Percentiles rank a stretch among this genome's conserved stretches.
These are phyloP conservation scores for Paramormyrops hopkinsi DNA, from an alignment of 2,797 vertebrate species.

Conservation along the genomic window DNA sequence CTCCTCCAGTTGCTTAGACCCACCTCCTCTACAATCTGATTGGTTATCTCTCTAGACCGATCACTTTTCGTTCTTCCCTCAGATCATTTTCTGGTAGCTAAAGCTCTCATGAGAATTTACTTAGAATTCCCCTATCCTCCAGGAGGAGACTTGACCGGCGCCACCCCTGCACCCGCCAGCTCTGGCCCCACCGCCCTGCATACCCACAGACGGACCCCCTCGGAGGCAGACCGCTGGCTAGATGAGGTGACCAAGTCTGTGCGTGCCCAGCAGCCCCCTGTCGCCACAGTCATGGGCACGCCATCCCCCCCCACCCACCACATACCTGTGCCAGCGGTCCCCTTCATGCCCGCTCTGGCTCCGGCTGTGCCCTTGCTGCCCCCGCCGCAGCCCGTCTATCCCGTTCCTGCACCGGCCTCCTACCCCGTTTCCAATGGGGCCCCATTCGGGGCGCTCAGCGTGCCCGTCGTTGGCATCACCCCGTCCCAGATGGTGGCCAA, in stretches of 20 bases:
- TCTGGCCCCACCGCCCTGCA: conserved; percentile 42
- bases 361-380: conserved; percentile 56
- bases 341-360: conserved; percentile 69
- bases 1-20: too few relatives aligned
- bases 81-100: neutral
- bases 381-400: conserved; percentile 62
- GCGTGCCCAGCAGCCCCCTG: conserved; percentile 59
- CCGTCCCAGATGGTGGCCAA: conserved; percentile 98
- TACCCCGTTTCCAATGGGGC: conserved; percentile 66
- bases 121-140: neutral
- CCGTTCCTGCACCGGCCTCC: neutral
- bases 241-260: conserved; percentile 92
- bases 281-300: conserved; percentile 42
- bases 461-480: conserved; percentile 89
- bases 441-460: conserved; percentile 71
- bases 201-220: conserved; percentile 86
- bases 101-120: neutral
- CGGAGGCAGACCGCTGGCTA: conserved; percentile 94
- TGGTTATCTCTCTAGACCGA: neutral
- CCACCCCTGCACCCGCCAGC: conserved; percentile 46
- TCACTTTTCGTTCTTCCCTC: neutral
- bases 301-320: conserved; percentile 38
- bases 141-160: conserved; percentile 62
- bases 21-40: neutral
- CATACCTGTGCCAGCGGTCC: conserved; percentile 50